Base-by-base conservation (phyloP, 2,113 vertebrate species). In the Neogale vison region DNA sequence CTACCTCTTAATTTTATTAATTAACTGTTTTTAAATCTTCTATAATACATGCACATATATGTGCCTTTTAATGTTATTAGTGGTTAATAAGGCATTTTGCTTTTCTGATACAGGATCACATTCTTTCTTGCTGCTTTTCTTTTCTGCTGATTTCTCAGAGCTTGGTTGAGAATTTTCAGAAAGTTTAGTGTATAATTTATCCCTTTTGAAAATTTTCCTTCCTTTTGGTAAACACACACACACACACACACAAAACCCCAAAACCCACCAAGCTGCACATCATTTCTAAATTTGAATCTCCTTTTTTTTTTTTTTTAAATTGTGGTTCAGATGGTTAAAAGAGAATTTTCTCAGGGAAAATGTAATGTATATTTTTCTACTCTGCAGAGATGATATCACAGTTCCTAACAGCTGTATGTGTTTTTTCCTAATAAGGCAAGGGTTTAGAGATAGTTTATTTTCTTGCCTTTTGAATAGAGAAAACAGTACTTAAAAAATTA, bases 341-440 rank as follows among this genome's bases (percentile, higher is more conserved):
- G 93, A 95, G 45, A 67, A 59, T 21, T 95, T 96, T 95, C 59
- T 90, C 6, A 45, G 36, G 77, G 91, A 96, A 96, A 85, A 81
- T 92, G 84, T 86, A 95, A 88, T 95, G 11, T 97, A 90, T 96
- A 96, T 86, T 92, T 97, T 93, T 90, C 88, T 88, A 15, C 8
- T 82, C 74, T 59, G n/a, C 52, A 88, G 96, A 95, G 94, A 97
- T 93, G 74, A 90, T 77, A 71, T 97, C 95, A 97, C 39, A 84
- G 29, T 88, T 95, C 69, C 94, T 67, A 96, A 61, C 20, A 92
- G 59, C 39, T 97, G 57, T 96, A 80, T 89, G 36, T 47, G 72
- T 83, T 90, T 89, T 94, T 67, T 50, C 95, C 98, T 95, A 93
- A 96, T 97, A 96, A 97, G 95, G 95, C 34, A 97, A 98, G 85